Base-by-base conservation (phyloP, 2,888 invertebrate species). In the Cryptops parisi region DNA sequence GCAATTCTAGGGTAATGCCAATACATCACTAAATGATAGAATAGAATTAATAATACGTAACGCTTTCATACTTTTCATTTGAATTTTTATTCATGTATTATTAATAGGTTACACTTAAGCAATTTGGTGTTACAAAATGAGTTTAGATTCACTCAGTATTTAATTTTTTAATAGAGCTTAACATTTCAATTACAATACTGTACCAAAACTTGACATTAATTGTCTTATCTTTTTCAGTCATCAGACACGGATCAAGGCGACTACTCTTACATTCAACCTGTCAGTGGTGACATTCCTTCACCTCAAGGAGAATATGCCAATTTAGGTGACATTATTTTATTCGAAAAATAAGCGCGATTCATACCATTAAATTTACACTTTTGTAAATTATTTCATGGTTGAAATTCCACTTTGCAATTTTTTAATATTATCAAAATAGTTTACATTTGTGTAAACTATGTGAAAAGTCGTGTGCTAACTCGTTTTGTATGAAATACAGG, bases 291-390 rank as follows among this genome's bases (percentile, higher is more conserved):
- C 25, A 6, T 22, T 23, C 45, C 47, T 22, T 27, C 39, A 23
- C 39, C 19, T 49, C 39, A 40, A 49, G 49, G 49, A 19, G 58
- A 86, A 64, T 87, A 87, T 70, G 86, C 85, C 59, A 87, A 87
- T 73, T 76, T 82, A 68, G 82, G 79, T 79, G 72, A 77, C 76
- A 40, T 17, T 45, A 3, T 4, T 9, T 22, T 2, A 22, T 23
- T 5, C 23, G 43, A 43, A 21, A 22, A n/a, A 43, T 23, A 43
- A 23, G 9, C 9, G 21, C 23, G 17, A 21, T 43, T 43, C 5
- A 21, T 43, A 22, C 43, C 6, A 43, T 22, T 3, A 23, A 15
- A 43, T 46, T 21, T 46, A 2, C 17, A 45, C 45, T 45, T 45
- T 4, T 45, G 9, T 21, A 19, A 22, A 19, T 4, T 9, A 22